These are phyloP conservation scores for Resseliella maxima DNA, from an alignment of 2,888 invertebrate genomes.

Conservation along the genomic window DNA sequence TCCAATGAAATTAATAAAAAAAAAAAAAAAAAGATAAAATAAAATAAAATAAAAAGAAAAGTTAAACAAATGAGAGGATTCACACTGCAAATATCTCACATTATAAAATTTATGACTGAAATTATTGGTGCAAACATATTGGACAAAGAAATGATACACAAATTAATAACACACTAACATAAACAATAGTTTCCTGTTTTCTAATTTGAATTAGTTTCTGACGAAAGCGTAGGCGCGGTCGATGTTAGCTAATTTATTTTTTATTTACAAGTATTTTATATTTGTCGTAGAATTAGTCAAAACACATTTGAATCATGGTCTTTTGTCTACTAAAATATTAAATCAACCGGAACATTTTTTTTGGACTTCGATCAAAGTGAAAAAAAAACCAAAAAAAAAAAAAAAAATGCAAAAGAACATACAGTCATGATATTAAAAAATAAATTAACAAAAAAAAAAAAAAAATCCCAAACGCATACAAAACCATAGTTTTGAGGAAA, in stretches of 20 bases:
- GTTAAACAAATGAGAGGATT: not conserved
- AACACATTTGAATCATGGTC: constrained; percentile 48
- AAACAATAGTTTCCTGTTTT: not conserved
- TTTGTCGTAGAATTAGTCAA: not conserved
- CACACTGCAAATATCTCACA: not conserved
- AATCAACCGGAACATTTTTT: not conserved
- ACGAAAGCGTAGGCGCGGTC: not conserved
- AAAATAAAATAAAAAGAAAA: not conserved
- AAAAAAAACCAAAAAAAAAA: not conserved
- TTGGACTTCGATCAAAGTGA: not conserved
- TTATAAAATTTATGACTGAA: constrained; percentile 6
- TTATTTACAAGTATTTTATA: not conserved
- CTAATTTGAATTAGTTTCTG: constrained; percentile 11
- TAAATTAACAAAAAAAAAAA: not conserved
- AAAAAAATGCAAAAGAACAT: not conserved
- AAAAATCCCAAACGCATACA: not conserved
- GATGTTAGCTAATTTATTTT: not conserved
- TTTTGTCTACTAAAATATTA: constrained; percentile 23
- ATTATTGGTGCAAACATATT: constrained; percentile 3
- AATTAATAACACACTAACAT: not conserved
- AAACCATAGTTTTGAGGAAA: not conserved
- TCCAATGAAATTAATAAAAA: not conserved
- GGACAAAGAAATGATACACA: not conserved
- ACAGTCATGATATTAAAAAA: not conserved
- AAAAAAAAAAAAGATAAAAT: not conserved